These are phyloP conservation scores for Pheosia gnoma DNA, from an alignment of 2,888 invertebrate genomes.

Conservation along the genomic window DNA sequence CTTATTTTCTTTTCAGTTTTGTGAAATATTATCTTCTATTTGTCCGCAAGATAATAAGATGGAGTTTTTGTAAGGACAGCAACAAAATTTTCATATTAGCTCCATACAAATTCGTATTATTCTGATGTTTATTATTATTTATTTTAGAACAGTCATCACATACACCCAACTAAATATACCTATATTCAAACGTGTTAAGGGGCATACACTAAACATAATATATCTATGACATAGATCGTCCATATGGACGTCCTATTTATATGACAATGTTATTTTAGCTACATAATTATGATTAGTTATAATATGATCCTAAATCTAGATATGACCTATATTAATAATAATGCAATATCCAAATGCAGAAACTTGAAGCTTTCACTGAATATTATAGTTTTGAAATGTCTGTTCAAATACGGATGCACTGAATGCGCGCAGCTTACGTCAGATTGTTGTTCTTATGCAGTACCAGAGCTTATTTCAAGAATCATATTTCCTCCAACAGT, in stretches of 20 bases:
- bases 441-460: constrained; percentile 20
- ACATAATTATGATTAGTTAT: too few species aligned
- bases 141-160: not conserved
- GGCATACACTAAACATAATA: too few species aligned
- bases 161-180: not conserved
- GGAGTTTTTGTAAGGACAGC: too few species aligned
- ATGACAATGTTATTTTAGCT: too few species aligned
- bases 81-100: too few species aligned
- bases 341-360: constrained; percentile 15
- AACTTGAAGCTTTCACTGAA: constrained; percentile 21
- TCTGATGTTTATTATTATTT: not conserved
- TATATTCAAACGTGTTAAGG: not conserved
- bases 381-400: constrained; percentile 25
- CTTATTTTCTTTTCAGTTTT: not conserved
- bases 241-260: too few species aligned
- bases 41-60: too few species aligned
- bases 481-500: constrained; percentile 39
- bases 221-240: too few species aligned
- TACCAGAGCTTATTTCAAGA: constrained; percentile 27
- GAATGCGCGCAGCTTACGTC: constrained; percentile 17
- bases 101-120: too few species aligned
- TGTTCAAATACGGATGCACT: constrained; percentile 19
- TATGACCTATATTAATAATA: not conserved
- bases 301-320: too few species aligned
- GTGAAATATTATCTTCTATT: too few species aligned